Evolutionary conservation across 2,888 invertebrate genomes (phyloP).

Genomic region (Tetrapedia diversipes): DNA sequence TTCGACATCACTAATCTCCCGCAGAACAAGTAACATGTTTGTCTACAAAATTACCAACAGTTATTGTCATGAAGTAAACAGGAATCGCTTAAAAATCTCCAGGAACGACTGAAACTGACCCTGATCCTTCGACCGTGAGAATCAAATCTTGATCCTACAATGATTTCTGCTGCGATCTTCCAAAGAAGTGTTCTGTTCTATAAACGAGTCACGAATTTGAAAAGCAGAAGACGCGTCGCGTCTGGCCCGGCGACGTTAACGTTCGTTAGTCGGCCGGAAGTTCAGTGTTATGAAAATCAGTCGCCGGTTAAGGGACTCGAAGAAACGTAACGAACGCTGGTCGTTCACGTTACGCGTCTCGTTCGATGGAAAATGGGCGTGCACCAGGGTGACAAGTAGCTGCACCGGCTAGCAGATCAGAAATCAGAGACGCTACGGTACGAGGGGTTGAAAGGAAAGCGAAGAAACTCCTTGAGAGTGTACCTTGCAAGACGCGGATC

Average conservation of each 20-base stretch:
- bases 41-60: too few species aligned
- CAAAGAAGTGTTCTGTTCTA: too few species aligned
- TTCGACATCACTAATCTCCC: too few species aligned
- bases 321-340: conserved; percentile 74
- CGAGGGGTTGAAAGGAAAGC: conserved; percentile 64
- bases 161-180: too few species aligned
- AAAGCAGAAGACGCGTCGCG: conserved; percentile 1
- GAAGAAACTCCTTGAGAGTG: conserved; percentile 69
- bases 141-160: too few species aligned
- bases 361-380: conserved; percentile 61
- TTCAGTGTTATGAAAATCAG: conserved; percentile 81
- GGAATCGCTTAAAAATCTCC: too few species aligned
- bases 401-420: conserved; percentile 81
- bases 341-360: conserved; percentile 40
- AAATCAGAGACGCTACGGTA: conserved; percentile 79
- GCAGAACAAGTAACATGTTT: too few species aligned
- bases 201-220: conserved; percentile 40
- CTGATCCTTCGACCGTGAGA: too few species aligned
- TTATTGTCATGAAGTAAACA: too few species aligned
- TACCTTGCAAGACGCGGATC: conserved; percentile 76
- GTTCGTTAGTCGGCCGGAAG: conserved; percentile 82
- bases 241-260: conserved; percentile 36
- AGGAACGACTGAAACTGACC: too few species aligned
- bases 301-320: conserved; percentile 63
- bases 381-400: conserved; percentile 78